These are phyloP conservation scores for Grantiella picta DNA, from an alignment of 2,113 vertebrate genomes.

Conservation along the genomic window DNA sequence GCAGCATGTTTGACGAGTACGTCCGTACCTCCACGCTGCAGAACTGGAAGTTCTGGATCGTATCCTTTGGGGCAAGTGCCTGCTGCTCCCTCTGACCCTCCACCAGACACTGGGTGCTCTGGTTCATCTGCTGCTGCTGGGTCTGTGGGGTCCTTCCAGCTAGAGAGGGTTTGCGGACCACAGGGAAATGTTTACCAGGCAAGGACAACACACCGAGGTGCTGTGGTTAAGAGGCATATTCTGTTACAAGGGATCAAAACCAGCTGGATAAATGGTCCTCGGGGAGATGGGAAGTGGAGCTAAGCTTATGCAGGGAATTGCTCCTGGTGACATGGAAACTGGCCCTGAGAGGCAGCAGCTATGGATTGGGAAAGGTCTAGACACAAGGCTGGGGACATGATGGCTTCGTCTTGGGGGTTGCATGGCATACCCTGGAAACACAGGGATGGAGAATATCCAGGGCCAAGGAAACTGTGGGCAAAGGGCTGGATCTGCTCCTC, in stretches of 20 bases:
- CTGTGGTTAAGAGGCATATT: not conserved
- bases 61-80: slow-evolving; percentile 77
- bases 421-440: not conserved
- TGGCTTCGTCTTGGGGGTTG: not conserved
- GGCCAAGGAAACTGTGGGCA: not conserved
- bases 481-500: not conserved
- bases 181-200: not conserved
- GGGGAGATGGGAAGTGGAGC: not conserved
- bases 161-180: not conserved
- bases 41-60: slow-evolving; percentile 99
- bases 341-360: not conserved
- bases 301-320: not conserved
- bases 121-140: not conserved
- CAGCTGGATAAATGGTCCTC: not conserved
- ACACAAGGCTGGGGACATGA: not conserved
- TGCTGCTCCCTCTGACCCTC: not conserved
- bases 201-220: rapidly evolving
- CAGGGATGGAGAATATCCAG: not conserved
- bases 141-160: not conserved
- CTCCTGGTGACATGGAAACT: not conserved
- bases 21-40: slow-evolving; percentile 87
- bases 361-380: not conserved
- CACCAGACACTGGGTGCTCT: not conserved
- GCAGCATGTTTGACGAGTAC: slow-evolving; percentile 90
- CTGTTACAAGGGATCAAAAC: not conserved